Base-by-base conservation (phyloP, 2,797 vertebrate genomes). In the Octomys mimax region DNA sequence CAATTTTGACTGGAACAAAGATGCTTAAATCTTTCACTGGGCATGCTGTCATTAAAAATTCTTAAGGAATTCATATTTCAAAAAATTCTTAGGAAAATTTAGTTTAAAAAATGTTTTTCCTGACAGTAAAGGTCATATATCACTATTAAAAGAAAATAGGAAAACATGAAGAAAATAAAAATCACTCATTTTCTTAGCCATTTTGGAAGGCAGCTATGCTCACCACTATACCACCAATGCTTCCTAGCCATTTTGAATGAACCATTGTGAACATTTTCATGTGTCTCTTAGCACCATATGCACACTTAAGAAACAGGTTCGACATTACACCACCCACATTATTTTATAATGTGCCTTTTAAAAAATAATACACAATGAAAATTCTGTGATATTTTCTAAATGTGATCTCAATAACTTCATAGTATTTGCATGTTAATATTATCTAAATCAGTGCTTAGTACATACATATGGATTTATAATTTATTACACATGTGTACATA, bases 131-230 rank as follows among this genome's bases (percentile, higher is more conserved):
- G 91, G 80, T 42, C 57, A 71, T 46, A 33, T 14, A 31, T 59
- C 36, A 95, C 82, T 54, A 62, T 86, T 64, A 33, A 96, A 93
- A 84, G 46, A 92, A 92, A 92, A 71, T 42, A 87, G 52, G 88
- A 89, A 95, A 93, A 39, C 14, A 80, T 36, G 14, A 94, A 85
- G n/a, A 94, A 92, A 94, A 94, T 57, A 61, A 95, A 92, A 95
- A 70, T 42, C 39, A 52, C 57, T 14, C 31, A 82, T 77, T 86
- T 71, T 95, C 36, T 57, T 57, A 57, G 54, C 54, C n/a, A 36
- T 68, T 19, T 98, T 98, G 97, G 98, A 98, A 98, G 98, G 98
- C 98, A 98, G 98, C 98, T 98, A 97, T 98, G 98, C 98, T 98
- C 95, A 97, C 98, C 98, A 99, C 98, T 98, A 98, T 98, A 98